These are phyloP conservation scores for Loris lydekkerianus DNA, from an alignment of 2,797 vertebrate genomes.

Conservation along the genomic window DNA sequence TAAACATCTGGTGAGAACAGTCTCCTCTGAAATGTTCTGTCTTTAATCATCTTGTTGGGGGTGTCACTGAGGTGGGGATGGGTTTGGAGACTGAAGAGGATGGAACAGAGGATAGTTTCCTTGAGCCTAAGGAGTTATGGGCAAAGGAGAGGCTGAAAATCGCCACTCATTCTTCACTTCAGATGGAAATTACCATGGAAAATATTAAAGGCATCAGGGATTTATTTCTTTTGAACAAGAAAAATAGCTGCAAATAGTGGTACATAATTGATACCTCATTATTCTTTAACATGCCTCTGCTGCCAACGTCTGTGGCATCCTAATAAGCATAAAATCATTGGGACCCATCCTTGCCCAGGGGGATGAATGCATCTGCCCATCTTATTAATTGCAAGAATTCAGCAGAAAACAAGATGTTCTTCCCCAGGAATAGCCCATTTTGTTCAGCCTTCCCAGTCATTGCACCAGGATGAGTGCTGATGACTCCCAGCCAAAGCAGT, in stretches of 20 bases:
- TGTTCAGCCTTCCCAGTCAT: not conserved
- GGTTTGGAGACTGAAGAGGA: not conserved
- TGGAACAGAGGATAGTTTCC: not conserved
- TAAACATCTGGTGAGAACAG: not conserved
- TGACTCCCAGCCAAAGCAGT: not conserved
- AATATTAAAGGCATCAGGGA: constrained; percentile 38
- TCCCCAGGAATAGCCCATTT: not conserved
- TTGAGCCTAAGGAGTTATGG: not conserved
- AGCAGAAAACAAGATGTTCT: not conserved
- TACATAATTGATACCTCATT: constrained; percentile 42
- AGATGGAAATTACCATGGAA: constrained; percentile 32
- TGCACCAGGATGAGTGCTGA: accelerated
- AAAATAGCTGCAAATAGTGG: constrained; percentile 50
- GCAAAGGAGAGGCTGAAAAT: not conserved
- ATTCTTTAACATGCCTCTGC: not conserved
- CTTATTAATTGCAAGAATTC: constrained; percentile 23
- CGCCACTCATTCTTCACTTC: not conserved
- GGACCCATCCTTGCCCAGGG: not conserved
- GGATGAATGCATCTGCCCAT: not conserved
- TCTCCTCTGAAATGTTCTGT: not conserved
- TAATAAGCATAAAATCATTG: not conserved
- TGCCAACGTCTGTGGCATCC: constrained; percentile 23
- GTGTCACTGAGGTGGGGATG: not conserved
- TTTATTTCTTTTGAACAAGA: constrained; percentile 28
- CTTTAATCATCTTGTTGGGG: not conserved